A percentile compares a stretch with the other conserved stretches of the same genome.
These are phyloP conservation scores for Trididemnum miniatum DNA, from an alignment of 23 tunicate species.

Conservation along the genomic window DNA sequence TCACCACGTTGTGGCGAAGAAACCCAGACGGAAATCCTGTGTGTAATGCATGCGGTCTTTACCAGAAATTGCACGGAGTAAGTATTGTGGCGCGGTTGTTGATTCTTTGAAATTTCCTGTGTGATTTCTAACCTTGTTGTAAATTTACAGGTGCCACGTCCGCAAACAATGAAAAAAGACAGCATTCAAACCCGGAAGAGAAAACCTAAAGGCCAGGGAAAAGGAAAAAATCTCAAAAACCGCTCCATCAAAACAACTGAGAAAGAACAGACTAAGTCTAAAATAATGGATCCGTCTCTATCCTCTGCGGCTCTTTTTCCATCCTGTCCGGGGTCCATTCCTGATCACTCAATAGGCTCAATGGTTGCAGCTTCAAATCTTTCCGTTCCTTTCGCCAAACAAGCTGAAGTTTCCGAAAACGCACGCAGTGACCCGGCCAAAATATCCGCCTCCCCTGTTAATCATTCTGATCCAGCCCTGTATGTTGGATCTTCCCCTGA, in stretches of 20 bases:
- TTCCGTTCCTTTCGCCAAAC: background rate
- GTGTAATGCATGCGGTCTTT: conserved; percentile 93
- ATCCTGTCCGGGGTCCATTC: background rate
- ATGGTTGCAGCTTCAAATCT: background rate
- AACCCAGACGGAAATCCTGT: conserved; percentile 96
- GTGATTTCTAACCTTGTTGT: too few relatives aligned
- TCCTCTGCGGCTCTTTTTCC: background rate
- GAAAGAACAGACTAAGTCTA: background rate
- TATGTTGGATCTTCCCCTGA: conserved; percentile 46
- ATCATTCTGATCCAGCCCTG: background rate
- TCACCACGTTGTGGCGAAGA: conserved; percentile 93
- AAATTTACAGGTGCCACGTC: conserved; percentile 69
- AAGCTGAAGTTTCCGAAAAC: background rate
- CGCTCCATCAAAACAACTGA: background rate
- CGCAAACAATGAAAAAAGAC: conserved; percentile 93
- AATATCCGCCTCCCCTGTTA: conserved; percentile 8
- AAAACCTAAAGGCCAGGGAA: conserved; percentile 89
- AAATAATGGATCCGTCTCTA: background rate
- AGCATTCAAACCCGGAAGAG: conserved; percentile 94
- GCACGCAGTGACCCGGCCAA: too few relatives aligned
- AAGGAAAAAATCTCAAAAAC: conserved; percentile 18
- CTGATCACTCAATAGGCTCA: conserved; percentile 12
- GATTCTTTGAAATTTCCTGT: too few relatives aligned
- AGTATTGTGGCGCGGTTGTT: conserved; percentile 31
- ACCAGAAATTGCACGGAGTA: conserved; percentile 93